Evolutionary conservation across 2,888 invertebrate genomes (phyloP), one percentile per base, ranked within the genome.

Genomic region (Hyppa rectilinea): DNA sequence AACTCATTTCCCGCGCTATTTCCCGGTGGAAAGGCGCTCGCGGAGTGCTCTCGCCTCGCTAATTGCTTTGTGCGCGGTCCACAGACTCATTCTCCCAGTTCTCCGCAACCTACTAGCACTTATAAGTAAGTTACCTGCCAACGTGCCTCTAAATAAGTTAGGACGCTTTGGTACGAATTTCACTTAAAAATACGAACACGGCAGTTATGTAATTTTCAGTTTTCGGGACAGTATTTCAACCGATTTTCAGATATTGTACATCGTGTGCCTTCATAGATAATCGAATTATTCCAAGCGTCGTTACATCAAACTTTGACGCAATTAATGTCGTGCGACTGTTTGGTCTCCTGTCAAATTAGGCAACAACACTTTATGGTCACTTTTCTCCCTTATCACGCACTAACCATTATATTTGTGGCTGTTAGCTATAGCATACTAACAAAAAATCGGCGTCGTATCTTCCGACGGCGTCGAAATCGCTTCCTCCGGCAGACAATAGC

Each of bases 401-500:
- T 52, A 78, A 73, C 83, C 84, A 82, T 81, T 84, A 87, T 75
- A 86, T 79, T 80, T 83, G 78, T 82, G 82, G 43, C 75, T 83
- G 84, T 45, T 49, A 86, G 86, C 85, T 78, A 83, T 73, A 84
- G 83, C 84, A 84, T 86, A 86, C 82, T 84, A 88, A 84, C 80
- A 84, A 85, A 92, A 94, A 92, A 92, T 91, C 92, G 90, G 90
- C 91, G 92, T 92, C 92, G 88, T 87, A 93, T 94, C 93, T 92
- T 92, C 90, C 89, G 91, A 90, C 89, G 92, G 74, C 93, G 92
- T 92, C 93, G 88, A 93, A 94, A 94, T 94, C 92, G 92, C 91
- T 95, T 95, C 95, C 95, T 95, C 92, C 89, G 89, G 89, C 89
- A 95, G 92, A 95, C 95, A 95, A 96, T 95, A 87, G 94, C 89